Evolutionary conservation across 2,888 invertebrate genomes (phyloP).

Genomic region (Drosophila paracracens): DNA sequence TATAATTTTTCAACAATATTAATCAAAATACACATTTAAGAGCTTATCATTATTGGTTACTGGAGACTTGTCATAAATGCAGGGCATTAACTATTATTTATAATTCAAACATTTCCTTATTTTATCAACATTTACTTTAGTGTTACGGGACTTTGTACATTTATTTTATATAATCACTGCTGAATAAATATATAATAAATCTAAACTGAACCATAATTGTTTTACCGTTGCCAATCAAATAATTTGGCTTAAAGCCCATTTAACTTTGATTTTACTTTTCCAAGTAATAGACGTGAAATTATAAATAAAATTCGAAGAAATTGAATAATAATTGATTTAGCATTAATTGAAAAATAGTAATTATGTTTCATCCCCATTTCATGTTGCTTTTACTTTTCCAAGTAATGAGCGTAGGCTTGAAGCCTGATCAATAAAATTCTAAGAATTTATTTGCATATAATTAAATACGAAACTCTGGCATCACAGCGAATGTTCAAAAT

Average conservation of each 20-base stretch:
- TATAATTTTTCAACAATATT: not conserved
- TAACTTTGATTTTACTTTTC: not conserved
- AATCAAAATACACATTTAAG: not conserved
- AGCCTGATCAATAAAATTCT: not conserved
- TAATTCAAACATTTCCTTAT: constrained; percentile 4
- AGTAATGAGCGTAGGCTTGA: not conserved
- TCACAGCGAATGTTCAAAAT: not conserved
- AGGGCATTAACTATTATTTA: constrained; percentile 7
- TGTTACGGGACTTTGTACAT: constrained; percentile 6
- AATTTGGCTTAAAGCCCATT: not conserved
- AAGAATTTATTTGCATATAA: not conserved
- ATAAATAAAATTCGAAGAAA: not conserved
- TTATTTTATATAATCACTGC: constrained; percentile 13
- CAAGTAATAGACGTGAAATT: not conserved
- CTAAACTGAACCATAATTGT: not conserved
- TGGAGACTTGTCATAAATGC: not conserved
- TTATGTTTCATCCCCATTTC: not conserved
- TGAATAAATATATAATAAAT: constrained; percentile 6
- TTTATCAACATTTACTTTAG: constrained; percentile 13
- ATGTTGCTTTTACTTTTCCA: not conserved
- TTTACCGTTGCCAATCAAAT: not conserved
- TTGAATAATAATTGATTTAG: not conserved
- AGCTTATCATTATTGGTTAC: not conserved
- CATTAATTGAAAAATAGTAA: not conserved
- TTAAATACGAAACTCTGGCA: not conserved